Conservation (phyloP, 2,888 invertebrate species). For the Melanotus villosus region DNA sequence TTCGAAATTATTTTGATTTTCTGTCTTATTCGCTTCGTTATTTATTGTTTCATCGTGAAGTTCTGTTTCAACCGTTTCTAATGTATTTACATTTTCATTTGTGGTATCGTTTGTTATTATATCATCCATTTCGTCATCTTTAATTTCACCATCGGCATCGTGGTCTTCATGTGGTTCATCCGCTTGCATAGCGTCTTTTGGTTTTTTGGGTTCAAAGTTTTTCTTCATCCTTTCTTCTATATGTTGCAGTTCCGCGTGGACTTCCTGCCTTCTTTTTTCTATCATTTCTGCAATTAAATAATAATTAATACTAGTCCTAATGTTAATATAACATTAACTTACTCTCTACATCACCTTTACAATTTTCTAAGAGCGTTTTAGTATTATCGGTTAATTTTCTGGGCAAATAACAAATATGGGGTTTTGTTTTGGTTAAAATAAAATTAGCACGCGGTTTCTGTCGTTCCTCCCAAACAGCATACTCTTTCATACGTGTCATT, state of each 20-base stretch:
- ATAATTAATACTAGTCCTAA: conserved; percentile 32
- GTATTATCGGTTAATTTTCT: conserved; percentile 81
- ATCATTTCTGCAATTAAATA: conserved; percentile 72
- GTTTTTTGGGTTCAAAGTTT: conserved; percentile 60
- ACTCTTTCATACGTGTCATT: conserved; percentile 89
- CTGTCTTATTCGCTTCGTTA: background rate
- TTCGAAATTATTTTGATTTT: background rate
- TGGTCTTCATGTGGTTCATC: conserved; percentile 52
- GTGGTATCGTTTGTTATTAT: conserved; percentile 1
- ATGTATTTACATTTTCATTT: conserved; percentile 23
- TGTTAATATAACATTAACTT: conserved; percentile 65
- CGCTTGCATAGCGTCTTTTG: conserved; percentile 51
- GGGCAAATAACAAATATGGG: conserved; percentile 90
- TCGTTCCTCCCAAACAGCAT: conserved; percentile 88
- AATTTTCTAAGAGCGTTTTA: conserved; percentile 76
- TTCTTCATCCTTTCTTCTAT: conserved; percentile 73
- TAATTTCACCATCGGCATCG: conserved; percentile 5
- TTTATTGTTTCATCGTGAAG: background rate
- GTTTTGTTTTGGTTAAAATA: conserved; percentile 89
- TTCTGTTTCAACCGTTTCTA: conserved; percentile 6
- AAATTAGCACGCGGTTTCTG: conserved; percentile 85
- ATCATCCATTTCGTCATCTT: conserved; percentile 8
- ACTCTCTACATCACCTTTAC: conserved; percentile 78
- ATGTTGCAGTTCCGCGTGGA: conserved; percentile 76
- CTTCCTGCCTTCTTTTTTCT: conserved; percentile 74